Percentiles rank a stretch among this genome's conserved stretches.
phyloP scores from a whole-genome alignment of 1,140 invertebrate genomes.

The Drosophila parabipectinata region DNA sequence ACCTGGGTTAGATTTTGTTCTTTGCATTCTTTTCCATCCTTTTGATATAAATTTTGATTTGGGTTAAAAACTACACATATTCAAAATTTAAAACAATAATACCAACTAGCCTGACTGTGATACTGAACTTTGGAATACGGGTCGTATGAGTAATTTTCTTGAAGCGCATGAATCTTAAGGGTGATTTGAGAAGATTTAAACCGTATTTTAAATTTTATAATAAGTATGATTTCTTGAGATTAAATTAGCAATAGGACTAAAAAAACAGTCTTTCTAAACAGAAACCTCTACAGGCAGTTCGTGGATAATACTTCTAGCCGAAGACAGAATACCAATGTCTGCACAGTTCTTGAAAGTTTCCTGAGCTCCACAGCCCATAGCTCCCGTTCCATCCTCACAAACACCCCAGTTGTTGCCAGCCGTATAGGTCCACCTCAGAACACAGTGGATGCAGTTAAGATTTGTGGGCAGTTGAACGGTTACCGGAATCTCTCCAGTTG shows the following conservation, averaged over 20 bases:
- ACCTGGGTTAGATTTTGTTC: neutral
- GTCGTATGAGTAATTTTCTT: too few relatives aligned
- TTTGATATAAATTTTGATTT: too few relatives aligned
- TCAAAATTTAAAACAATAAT: too few relatives aligned
- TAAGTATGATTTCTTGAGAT: slow-evolving; percentile 35
- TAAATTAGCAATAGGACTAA: slow-evolving; percentile 8
- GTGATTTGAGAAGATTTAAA: too few relatives aligned
- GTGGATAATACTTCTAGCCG: slow-evolving; percentile 29
- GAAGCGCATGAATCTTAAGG: too few relatives aligned
- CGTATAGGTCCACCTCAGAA: slow-evolving; percentile 62
- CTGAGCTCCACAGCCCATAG: slow-evolving; percentile 87
- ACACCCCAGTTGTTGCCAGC: slow-evolving; percentile 85
- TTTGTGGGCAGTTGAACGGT: slow-evolving; percentile 38
- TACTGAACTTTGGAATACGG: too few relatives aligned
- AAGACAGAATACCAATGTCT: slow-evolving; percentile 86
- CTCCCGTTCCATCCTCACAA: slow-evolving; percentile 83
- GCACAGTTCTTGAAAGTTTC: slow-evolving; percentile 88
- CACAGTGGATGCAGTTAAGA: slow-evolving; percentile 85
- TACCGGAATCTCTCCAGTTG: slow-evolving; percentile 31
- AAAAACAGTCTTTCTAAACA: neutral
- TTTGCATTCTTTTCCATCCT: too few relatives aligned
- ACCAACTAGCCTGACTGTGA: too few relatives aligned
- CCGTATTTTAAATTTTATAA: neutral
- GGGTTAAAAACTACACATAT: too few relatives aligned
- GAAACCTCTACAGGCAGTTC: slow-evolving; percentile 52